Conservation (phyloP, 2,113 vertebrate genomes). For the Heterocephalus glaber region DNA sequence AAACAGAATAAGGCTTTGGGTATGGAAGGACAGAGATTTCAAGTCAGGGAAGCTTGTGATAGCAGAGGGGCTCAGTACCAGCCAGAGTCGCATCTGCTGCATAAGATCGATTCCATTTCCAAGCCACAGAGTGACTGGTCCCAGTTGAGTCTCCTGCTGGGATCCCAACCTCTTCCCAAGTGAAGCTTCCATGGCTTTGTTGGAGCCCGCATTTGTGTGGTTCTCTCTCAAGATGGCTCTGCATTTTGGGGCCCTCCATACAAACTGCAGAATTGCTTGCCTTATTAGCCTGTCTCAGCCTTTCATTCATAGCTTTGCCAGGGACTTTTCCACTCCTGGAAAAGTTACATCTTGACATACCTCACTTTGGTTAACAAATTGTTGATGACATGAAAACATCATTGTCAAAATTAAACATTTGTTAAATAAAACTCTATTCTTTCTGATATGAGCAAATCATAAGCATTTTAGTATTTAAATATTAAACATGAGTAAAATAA, state of each 20-base stretch:
- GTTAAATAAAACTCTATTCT: background rate
- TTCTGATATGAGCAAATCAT: background rate
- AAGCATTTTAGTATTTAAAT: background rate
- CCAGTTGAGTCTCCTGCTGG: background rate
- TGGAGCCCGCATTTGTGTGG: background rate
- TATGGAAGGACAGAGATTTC: background rate
- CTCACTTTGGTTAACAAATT: background rate
- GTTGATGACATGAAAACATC: background rate
- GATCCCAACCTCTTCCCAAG: conserved; percentile 19
- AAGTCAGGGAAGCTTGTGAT: background rate
- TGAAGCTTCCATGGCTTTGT: background rate
- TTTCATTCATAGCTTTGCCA: conserved; percentile 3
- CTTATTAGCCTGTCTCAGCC: background rate
- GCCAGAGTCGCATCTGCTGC: background rate
- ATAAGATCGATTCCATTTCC: conserved; percentile 49
- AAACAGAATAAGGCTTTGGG: background rate
- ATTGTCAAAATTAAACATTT: background rate
- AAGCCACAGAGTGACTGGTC: background rate
- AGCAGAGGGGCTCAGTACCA: background rate
- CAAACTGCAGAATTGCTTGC: background rate
- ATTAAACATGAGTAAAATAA: background rate
- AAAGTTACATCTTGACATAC: background rate
- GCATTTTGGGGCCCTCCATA: background rate
- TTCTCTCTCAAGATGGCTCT: background rate
- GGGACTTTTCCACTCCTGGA: background rate